Evolutionary conservation across 2,888 invertebrate genomes (phyloP).

Genomic region (Cataglyphis rosenhaueri): DNA sequence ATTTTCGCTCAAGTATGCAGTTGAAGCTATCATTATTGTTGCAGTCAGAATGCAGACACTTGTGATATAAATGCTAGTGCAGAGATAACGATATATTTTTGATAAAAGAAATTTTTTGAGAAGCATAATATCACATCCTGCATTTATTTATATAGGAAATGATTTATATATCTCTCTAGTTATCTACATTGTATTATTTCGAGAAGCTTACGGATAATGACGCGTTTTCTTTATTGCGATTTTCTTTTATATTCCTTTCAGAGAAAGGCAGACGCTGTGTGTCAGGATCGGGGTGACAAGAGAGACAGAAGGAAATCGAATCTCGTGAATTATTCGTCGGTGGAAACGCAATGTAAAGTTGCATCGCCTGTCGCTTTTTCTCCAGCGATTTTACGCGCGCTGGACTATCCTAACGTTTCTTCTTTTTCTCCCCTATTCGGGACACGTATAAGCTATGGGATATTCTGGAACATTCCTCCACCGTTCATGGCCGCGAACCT

Average conservation of each 20-base stretch:
- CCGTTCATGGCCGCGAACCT: constrained; percentile 21
- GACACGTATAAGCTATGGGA: constrained; percentile 41
- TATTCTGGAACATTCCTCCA: constrained; percentile 17
- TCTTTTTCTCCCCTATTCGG: constrained; percentile 35
- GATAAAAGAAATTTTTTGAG: background rate
- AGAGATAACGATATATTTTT: background rate
- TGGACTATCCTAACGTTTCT: background rate
- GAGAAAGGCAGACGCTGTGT: background rate
- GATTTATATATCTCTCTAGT: background rate
- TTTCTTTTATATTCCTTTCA: background rate
- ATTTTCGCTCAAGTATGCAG: background rate
- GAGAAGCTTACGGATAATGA: background rate
- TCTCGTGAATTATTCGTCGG: constrained; percentile 50
- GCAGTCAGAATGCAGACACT: background rate
- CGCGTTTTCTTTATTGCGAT: background rate
- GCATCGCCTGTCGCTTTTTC: background rate
- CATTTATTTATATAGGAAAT: background rate
- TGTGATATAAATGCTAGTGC: background rate
- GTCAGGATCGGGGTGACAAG: background rate
- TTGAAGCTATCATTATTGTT: background rate
- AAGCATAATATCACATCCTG: background rate
- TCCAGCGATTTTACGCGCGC: constrained; percentile 7
- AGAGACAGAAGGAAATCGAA: constrained; percentile 45
- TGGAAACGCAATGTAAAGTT: constrained; percentile 25
- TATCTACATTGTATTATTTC: background rate